These are phyloP conservation scores for Volucella bombylans DNA, from an alignment of 2,888 invertebrate species.

Conservation along the genomic window DNA sequence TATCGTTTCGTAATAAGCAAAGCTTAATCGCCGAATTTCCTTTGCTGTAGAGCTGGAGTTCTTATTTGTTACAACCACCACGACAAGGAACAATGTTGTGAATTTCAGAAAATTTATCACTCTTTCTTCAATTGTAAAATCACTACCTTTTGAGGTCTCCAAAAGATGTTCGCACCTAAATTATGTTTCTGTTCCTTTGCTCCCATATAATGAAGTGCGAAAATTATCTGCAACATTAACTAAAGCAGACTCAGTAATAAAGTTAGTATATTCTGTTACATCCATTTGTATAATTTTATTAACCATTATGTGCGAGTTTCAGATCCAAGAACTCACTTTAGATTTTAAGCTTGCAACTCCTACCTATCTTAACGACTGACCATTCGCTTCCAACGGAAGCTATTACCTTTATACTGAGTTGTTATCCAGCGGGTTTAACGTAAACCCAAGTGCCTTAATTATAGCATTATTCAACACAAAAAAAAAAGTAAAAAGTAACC, in stretches of 20 bases:
- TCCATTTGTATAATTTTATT: conserved; percentile 42
- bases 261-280: not conserved
- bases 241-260: not conserved
- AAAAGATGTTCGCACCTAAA: too few species aligned
- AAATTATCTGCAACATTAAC: not conserved
- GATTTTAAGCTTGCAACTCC: not conserved
- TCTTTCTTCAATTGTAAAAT: too few species aligned
- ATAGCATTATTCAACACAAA: conserved; percentile 51
- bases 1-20: too few species aligned
- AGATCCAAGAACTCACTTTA: conserved; percentile 28
- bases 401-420: not conserved
- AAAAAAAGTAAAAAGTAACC: too few species aligned
- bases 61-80: too few species aligned
- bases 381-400: conserved; percentile 52
- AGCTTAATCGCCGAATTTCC: too few species aligned
- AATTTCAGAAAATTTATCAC: too few species aligned
- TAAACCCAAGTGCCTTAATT: conserved; percentile 62
- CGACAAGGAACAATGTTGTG: too few species aligned
- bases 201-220: not conserved
- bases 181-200: not conserved
- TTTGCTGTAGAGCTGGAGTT: too few species aligned
- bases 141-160: too few species aligned
- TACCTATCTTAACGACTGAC: conserved; percentile 11
- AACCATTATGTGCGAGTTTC: conserved; percentile 34
- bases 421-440: conserved; percentile 21